These are phyloP conservation scores for Thalassaphorura encarpata DNA, from an alignment of 1,140 invertebrate genomes.

Conservation along the genomic window DNA sequence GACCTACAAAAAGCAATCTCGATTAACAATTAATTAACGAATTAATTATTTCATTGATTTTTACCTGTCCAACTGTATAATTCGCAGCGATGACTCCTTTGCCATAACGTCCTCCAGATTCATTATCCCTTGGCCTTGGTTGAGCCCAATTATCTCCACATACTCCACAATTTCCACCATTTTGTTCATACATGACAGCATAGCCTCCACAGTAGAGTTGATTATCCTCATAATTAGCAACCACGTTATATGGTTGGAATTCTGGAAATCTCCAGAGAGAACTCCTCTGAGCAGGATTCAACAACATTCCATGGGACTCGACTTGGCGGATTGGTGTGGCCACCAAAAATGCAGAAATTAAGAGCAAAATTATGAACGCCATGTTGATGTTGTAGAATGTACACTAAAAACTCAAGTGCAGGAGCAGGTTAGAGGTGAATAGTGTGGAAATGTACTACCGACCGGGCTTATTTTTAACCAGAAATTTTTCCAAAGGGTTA, in stretches of 20 bases:
- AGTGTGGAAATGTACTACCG: no score
- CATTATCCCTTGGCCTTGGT: slow-evolving; percentile 20
- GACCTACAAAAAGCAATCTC: neutral
- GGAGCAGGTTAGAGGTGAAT: no score
- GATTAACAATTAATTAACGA: neutral
- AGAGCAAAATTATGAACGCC: no score
- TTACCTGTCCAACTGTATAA: slow-evolving; percentile 27
- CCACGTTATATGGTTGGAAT: slow-evolving; percentile 14
- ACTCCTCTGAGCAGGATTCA: no score
- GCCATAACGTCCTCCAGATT: slow-evolving; percentile 14
- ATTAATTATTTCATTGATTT: neutral
- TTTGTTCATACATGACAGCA: slow-evolving; percentile 17
- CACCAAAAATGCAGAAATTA: no score
- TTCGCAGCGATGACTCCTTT: slow-evolving; percentile 11
- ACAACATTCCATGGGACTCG: no score
- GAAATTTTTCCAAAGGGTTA: no score
- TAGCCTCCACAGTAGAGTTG: slow-evolving; percentile 33
- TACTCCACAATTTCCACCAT: slow-evolving; percentile 40
- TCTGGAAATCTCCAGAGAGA: slow-evolving; percentile 36
- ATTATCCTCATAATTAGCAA: slow-evolving; percentile 36
- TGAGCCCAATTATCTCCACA: slow-evolving; percentile 36
- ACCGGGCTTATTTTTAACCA: no score
- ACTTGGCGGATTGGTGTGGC: no score
- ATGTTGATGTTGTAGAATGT: no score
- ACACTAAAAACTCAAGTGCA: no score